Conservation (phyloP, 53 echinoderm and acorn worm genomes). For the Henricia sp. region DNA sequence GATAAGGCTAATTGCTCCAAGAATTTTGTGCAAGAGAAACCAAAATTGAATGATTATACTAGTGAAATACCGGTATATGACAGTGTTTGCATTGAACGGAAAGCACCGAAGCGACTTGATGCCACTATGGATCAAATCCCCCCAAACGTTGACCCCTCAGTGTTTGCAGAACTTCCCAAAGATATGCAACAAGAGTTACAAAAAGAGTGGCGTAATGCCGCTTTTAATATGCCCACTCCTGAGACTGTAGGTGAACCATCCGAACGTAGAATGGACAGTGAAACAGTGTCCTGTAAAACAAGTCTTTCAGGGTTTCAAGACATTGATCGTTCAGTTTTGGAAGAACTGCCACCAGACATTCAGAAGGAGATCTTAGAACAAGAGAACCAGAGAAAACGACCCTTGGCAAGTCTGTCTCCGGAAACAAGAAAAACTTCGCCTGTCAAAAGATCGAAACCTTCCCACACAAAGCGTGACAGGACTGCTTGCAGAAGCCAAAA, state of each 20-base stretch:
- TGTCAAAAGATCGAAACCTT: conserved; percentile 22
- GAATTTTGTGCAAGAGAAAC: too few relatives aligned
- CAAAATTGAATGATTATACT: too few relatives aligned
- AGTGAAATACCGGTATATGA: background rate
- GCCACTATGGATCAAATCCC: conserved; percentile 45
- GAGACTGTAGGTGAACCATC: background rate
- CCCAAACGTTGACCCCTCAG: conserved; percentile 72
- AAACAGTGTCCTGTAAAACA: too few relatives aligned
- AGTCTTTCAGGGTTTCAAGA: background rate
- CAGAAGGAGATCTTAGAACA: conserved; percentile 47
- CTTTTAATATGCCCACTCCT: background rate
- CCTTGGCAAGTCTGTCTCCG: background rate
- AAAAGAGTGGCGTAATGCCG: conserved; percentile 65
- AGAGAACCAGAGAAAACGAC: conserved; percentile 39
- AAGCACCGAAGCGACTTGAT: background rate
- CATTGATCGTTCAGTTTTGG: conserved; percentile 56
- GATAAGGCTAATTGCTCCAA: too few relatives aligned
- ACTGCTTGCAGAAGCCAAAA: background rate
- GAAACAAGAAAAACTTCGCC: background rate
- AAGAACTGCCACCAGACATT: conserved; percentile 49
- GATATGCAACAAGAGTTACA: conserved; percentile 77
- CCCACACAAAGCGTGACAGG: background rate
- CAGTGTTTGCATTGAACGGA: background rate
- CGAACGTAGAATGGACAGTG: too few relatives aligned
- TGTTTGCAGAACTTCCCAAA: conserved; percentile 77